These are phyloP conservation scores for Lepidochrysops patricia DNA, from an alignment of 2,888 invertebrate genomes.

Conservation along the genomic window DNA sequence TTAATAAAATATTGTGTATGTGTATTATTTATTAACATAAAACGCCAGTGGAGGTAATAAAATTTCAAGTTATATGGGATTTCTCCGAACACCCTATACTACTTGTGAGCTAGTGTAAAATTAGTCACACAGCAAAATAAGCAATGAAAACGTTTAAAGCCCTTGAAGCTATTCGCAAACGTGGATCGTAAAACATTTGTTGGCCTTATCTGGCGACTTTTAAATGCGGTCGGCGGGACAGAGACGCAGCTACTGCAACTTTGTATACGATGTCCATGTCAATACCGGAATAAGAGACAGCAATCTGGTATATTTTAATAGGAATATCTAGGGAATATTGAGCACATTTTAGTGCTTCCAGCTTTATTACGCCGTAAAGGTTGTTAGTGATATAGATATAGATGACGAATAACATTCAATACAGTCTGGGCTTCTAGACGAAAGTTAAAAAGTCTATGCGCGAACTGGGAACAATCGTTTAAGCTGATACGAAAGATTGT, in stretches of 20 bases:
- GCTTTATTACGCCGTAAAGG: conserved; percentile 14
- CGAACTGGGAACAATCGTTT: not conserved
- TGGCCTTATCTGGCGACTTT: conserved; percentile 32
- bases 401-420: not conserved
- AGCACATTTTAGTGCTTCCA: conserved; percentile 17
- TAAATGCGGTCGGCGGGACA: conserved; percentile 27
- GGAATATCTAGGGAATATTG: conserved; percentile 25
- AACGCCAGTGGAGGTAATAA: conserved; percentile 27
- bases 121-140: conserved; percentile 65
- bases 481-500: too few relatives aligned
- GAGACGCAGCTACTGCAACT: conserved; percentile 44
- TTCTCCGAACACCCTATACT: conserved; percentile 43
- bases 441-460: not conserved
- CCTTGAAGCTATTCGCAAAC: conserved; percentile 52
- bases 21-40: conserved; percentile 29
- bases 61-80: conserved; percentile 30
- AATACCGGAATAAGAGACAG: conserved; percentile 52
- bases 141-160: conserved; percentile 56
- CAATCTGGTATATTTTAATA: conserved; percentile 39
- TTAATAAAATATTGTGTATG: conserved; percentile 21
- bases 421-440: not conserved
- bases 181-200: conserved; percentile 52
- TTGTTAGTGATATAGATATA: conserved; percentile 7
- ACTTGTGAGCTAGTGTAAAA: conserved; percentile 49
- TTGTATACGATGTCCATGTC: conserved; percentile 46